Base-by-base conservation (phyloP, 2,113 vertebrate species). In the Pterophyllum scalare region DNA sequence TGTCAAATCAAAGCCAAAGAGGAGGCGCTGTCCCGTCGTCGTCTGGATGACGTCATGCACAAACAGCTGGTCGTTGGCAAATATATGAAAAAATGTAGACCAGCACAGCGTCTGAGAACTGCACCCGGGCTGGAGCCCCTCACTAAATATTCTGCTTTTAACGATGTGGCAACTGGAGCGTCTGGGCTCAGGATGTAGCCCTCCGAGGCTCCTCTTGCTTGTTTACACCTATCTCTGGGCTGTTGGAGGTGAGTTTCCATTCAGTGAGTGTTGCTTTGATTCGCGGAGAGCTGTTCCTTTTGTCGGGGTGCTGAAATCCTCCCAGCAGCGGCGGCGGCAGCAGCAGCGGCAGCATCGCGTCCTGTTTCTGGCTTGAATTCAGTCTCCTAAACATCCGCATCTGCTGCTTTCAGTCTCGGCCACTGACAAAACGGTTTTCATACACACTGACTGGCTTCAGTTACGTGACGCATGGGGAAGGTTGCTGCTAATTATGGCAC, bases 51-150 rank as follows among this genome's bases (percentile, higher is more conserved):
- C 96, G 96, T 96, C 95, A 96, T 94, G 92, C 93, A 89, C 92
- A 94, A 96, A 96, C 96, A 96, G 96, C 95, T 96, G 96, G 96
- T 96, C 93, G 89, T 85, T 95, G 94, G 93, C 94, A 91, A 87
- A 92, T 84, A 90, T 82, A 89, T 89, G 93, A 95, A 95, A 95
- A 96, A 93, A 96, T 96, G 96, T 96, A 95, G 95, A 95, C 89
- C 91, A 91, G 94, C 93, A 88, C 81, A 93, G 94, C 90, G 92
- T 83, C 95, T 90, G 94, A 94, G 94, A 94, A 86, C 91, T 83
- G 91, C 91, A 92, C 77, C 88, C 93, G 91, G 92, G 92, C 94
- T 94, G 93, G 17, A 94, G 91, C 93, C 93, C 59, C 77, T 80
- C 90, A 83, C 91, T 75, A 12, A 40, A 81, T 59, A 38, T 84